Base-by-base conservation (phyloP, 2,797 vertebrate species). In the Loriculus beryllinus region DNA sequence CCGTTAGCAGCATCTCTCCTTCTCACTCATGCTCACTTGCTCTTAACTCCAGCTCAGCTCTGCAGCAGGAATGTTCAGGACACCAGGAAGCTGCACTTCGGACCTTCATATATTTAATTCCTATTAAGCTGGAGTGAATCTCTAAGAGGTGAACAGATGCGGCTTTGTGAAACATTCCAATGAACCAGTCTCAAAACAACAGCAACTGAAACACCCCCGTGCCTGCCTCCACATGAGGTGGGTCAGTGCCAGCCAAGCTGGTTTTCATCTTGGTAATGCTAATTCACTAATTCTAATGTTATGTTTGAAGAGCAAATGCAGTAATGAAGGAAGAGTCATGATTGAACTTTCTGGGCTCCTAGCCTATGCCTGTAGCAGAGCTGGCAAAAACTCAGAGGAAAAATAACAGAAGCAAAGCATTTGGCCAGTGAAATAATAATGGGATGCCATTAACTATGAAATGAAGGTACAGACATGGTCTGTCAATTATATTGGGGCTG, bases 91-190 rank as follows among this genome's bases (percentile, higher is more conserved):
- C 60, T 93, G 48, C 68, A 54, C 78, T 75, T 14, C 33, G 17
- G 19, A 85, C 86, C 76, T 83, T 89, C 76, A 13, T 7, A 29
- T 65, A 85, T 86, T 93, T 87, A 92, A 93, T 94, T 89, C 59
- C 33, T n/a, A 62, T 63, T 35, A 91, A 94, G 51, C 60, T 83
- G 68, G 60, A 83, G 57, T 74, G 52, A 86, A 82, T 75, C 81
- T 82, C 85, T 39, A 33, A 74, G 72, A 92, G 86, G 72, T 82
- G 88, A 91, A 87, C 84, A 96, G 96, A 91, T 95, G 95, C 68
- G 71, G 88, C 92, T 93, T 77, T 93, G 94, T 95, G 86, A 95
- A 91, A 92, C 87, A 93, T 83, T 85, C 69, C 77, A 25, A 81
- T 18, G 78, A 81, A 13, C 0, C 64, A 42, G 37, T 21, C 81